Conservation (phyloP, 1,140 invertebrate species). For the Drosophila saltans region DNA sequence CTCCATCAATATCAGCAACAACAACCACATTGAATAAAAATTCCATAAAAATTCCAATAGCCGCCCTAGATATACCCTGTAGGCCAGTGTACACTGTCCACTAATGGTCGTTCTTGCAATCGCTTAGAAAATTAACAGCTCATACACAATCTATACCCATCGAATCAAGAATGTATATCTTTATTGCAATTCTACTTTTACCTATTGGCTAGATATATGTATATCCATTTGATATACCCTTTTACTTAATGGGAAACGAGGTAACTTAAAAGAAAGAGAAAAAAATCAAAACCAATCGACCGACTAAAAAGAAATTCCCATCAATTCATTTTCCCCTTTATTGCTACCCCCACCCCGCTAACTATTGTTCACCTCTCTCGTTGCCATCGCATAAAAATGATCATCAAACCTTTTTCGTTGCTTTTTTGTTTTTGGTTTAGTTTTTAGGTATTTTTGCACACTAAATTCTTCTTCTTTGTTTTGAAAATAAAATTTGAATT, state of each 20-base stretch:
- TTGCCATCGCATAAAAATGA: neutral
- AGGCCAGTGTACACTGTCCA: neutral
- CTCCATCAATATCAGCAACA: constrained; percentile 20
- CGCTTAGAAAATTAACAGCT: too few species aligned
- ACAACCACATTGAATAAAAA: constrained; percentile 1
- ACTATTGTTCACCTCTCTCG: constrained; percentile 26
- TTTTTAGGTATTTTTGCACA: constrained; percentile 21
- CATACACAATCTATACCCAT: too few species aligned
- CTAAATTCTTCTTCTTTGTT: constrained; percentile 58
- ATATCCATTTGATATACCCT: neutral
- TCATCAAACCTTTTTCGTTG: constrained; percentile 20
- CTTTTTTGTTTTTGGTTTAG: neutral
- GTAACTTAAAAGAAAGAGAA: constrained; percentile 7
- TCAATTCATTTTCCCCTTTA: constrained; percentile 64
- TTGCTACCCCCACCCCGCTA: constrained; percentile 16
- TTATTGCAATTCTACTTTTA: too few species aligned
- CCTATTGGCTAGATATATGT: too few species aligned
- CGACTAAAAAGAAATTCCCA: constrained; percentile 75
- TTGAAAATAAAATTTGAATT: constrained; percentile 73
- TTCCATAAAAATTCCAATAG: neutral
- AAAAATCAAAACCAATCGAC: constrained; percentile 17
- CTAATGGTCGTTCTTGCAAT: too few species aligned
- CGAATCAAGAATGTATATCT: too few species aligned
- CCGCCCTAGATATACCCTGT: neutral
- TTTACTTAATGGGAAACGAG: neutral